These are phyloP conservation scores for Apus apus DNA, from an alignment of 2,113 vertebrate genomes.

Conservation along the genomic window DNA sequence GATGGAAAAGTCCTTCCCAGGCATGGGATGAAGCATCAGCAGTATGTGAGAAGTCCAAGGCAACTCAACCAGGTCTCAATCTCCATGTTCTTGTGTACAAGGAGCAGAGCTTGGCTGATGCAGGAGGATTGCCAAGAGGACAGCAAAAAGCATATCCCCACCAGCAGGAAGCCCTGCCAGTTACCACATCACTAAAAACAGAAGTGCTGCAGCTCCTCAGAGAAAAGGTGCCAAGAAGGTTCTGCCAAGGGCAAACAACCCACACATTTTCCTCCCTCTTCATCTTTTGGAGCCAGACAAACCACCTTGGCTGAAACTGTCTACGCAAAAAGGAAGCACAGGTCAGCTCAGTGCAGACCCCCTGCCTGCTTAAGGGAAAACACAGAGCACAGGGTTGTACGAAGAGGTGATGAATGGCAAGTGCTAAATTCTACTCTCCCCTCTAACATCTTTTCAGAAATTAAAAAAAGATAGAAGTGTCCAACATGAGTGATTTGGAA, in stretches of 20 bases:
- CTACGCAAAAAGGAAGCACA: background rate
- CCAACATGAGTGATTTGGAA: background rate
- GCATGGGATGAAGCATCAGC: background rate
- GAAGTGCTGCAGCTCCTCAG: constrained; percentile 12
- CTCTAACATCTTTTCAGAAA: background rate
- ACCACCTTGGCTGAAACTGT: background rate
- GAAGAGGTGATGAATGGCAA: fast-evolving
- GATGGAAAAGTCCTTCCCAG: background rate
- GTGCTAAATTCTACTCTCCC: fast-evolving
- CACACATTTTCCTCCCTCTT: background rate
- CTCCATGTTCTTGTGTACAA: background rate
- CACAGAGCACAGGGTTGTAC: fast-evolving
- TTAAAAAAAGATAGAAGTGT: background rate
- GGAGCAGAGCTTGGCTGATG: background rate
- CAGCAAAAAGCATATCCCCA: constrained; percentile 31
- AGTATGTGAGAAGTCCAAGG: background rate
- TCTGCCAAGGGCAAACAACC: constrained; percentile 55
- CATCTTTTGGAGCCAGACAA: background rate
- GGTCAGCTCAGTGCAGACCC: background rate
- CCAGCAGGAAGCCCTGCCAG: constrained; percentile 58
- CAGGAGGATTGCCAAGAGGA: constrained; percentile 40
- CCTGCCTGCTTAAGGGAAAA: background rate
- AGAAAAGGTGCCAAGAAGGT: constrained; percentile 34
- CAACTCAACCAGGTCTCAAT: background rate
- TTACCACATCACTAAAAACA: constrained; percentile 14